phyloP scores from a whole-genome alignment of 2,888 invertebrate species.

The Acanthosepion lycidas region DNA sequence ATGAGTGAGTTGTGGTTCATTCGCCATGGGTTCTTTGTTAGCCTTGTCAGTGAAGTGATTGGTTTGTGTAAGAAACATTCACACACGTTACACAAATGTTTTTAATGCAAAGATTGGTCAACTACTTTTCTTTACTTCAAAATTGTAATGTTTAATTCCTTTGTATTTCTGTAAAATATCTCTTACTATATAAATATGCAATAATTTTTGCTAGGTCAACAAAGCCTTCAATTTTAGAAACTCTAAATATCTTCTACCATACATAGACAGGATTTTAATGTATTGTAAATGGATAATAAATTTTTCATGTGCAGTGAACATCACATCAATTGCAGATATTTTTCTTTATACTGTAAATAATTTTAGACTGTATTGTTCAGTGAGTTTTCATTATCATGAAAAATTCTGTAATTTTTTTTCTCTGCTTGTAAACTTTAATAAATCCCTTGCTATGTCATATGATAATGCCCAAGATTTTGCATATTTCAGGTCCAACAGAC shows the following conservation, averaged over 20 bases:
- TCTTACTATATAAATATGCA: not conserved
- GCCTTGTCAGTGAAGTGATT: not conserved
- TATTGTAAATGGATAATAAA: not conserved
- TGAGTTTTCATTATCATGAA: not conserved
- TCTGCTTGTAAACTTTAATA: no score
- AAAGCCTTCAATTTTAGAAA: not conserved
- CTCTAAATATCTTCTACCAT: not conserved
- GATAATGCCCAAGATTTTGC: not conserved
- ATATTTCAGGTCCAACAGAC: not conserved
- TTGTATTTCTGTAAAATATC: not conserved
- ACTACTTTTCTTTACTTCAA: not conserved
- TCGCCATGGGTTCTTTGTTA: no score
- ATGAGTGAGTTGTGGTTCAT: not conserved
- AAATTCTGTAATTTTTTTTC: not conserved
- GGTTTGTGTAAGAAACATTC: no score
- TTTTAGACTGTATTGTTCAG: not conserved
- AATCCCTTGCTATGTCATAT: not conserved
- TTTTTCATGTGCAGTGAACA: not conserved
- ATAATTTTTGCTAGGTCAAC: not conserved
- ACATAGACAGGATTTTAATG: not conserved
- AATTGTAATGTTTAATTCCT: not conserved
- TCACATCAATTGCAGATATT: no score
- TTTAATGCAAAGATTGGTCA: not conserved
- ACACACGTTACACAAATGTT: no score
- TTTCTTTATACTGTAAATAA: not conserved